Evolutionary conservation across 2,888 invertebrate species (phyloP), one percentile per base, ranked within the genome.

Genomic region (Chirona hameri): DNA sequence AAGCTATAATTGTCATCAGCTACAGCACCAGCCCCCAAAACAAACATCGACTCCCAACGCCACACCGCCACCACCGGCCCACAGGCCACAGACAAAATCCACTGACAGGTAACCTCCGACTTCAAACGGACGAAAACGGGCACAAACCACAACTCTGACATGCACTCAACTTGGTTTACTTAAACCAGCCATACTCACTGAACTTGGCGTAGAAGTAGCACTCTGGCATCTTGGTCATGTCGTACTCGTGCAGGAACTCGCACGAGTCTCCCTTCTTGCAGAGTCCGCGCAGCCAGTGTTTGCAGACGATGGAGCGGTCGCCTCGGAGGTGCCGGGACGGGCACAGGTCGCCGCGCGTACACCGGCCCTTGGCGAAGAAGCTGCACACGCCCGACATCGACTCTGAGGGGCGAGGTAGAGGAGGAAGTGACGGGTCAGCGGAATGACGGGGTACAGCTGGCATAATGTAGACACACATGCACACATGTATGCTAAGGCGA

Each of bases 211-310:
- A 99, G 90, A 99, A 99, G 88, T 99, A 99, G 89, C 99, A 99
- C 88, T 99, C 99, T 0, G 99, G 99, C 99, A 99, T 99, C 90
- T 99, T 99, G 15, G 97, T 95, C 97, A 99, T 98, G 88, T 99
- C 99, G 90, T 98, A 99, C 89, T 99, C 99, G 87, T 99, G 99
- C 46, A 99, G 90, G 88, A 99, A 99, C 90, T 99, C 99, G 88
- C 99, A 99, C 87, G 98, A 97, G 89, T 99, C 99, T 4, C 99
- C 99, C 88, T 99, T 99, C 89, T 99, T 99, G 88, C 99, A 99
- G 0, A 99, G 91, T 0, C 99, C 99, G 87, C 99, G 91, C 15
- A 99, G 91, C 99, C 99, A 99, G 91, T 99, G 99, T 90, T 99
- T 99, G 89, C 99, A 99, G 0, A 99, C 99, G 82, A 99, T 97